phyloP scores from a whole-genome alignment of 1,140 invertebrate genomes.

The Rhopalosiphum padi region DNA sequence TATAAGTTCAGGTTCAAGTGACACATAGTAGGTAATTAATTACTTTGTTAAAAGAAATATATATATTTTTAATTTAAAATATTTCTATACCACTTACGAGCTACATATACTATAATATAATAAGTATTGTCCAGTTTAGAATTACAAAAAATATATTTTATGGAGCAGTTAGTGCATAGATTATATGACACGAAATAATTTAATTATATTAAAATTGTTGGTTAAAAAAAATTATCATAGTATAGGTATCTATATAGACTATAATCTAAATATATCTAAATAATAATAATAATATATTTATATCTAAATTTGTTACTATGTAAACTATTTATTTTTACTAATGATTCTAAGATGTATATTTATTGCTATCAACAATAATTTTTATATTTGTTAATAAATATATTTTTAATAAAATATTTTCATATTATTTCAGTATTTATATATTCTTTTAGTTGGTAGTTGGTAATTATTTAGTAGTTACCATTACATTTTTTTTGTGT shows the following conservation, averaged over 20 bases:
- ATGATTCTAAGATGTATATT: not conserved
- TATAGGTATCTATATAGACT: not conserved
- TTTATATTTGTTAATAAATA: not conserved
- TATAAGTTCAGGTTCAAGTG: too few species aligned
- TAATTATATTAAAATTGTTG: not conserved
- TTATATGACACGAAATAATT: not conserved
- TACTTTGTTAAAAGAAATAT: too few species aligned
- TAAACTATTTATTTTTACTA: not conserved
- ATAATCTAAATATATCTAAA: too few species aligned
- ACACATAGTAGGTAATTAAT: too few species aligned
- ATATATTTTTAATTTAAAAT: too few species aligned
- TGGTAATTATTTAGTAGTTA: not conserved
- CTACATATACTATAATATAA: too few species aligned
- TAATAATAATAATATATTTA: too few species aligned
- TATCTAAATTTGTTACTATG: conserved; percentile 2
- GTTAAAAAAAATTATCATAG: not conserved
- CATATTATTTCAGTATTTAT: not conserved
- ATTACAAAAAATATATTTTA: not conserved
- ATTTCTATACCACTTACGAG: too few species aligned
- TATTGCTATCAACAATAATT: not conserved
- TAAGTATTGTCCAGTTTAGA: not conserved
- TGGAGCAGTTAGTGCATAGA: not conserved
- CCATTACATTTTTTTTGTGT: not conserved
- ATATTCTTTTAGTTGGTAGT: not conserved
- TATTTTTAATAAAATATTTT: not conserved